A percentile compares a stretch with the other conserved stretches of the same genome.
phyloP scores from a whole-genome alignment of 2,113 vertebrate species.

The Arizona elegans region DNA sequence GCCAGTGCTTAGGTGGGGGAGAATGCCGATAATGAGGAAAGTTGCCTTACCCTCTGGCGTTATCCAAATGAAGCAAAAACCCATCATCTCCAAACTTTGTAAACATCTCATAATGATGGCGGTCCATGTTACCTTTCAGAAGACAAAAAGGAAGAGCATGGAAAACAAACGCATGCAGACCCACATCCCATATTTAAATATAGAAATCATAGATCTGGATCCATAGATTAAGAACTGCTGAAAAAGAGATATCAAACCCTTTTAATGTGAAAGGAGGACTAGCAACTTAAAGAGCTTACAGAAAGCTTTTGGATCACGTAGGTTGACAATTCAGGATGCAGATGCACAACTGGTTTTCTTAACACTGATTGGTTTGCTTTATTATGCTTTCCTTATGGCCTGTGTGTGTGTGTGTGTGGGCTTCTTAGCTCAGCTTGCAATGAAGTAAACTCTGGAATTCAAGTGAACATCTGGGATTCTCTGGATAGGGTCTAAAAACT shows the following conservation, averaged over 20 bases:
- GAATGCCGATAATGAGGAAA: neutral
- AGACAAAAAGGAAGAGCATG: neutral
- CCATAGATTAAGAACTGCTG: neutral
- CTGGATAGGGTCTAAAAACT: neutral
- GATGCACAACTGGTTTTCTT: neutral
- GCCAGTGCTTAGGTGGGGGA: neutral
- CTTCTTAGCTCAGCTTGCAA: neutral
- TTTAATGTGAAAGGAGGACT: neutral
- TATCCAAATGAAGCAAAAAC: slow-evolving; percentile 92
- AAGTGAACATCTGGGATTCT: neutral
- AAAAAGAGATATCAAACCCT: neutral
- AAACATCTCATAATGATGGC: slow-evolving; percentile 97
- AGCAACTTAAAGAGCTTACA: neutral
- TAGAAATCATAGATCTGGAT: neutral
- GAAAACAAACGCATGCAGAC: neutral
- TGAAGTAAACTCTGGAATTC: too few relatives aligned
- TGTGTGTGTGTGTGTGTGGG: too few relatives aligned
- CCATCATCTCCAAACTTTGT: slow-evolving; percentile 93
- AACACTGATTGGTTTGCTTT: neutral
- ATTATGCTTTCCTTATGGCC: neutral
- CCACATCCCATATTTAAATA: neutral
- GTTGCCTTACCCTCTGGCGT: slow-evolving; percentile 86
- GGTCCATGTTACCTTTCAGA: slow-evolving; percentile 91
- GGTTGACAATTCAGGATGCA: neutral
- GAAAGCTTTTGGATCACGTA: neutral